These are phyloP conservation scores for Amaurobius ferox DNA, from an alignment of 2,888 invertebrate genomes.

Conservation along the genomic window DNA sequence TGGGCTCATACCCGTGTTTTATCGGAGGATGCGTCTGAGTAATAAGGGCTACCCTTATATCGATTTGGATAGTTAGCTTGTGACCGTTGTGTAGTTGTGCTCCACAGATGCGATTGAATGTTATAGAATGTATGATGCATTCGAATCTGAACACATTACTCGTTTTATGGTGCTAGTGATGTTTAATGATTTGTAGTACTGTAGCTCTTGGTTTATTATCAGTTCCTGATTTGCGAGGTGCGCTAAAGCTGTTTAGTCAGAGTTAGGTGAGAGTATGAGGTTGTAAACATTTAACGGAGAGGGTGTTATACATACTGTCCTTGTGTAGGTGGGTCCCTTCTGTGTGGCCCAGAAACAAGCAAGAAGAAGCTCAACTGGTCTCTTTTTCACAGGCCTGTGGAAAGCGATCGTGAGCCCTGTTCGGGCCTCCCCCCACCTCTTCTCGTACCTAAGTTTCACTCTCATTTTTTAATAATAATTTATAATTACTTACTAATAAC, in stretches of 20 bases:
- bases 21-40: not conserved
- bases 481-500: no score
- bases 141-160: not conserved
- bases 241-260: not conserved
- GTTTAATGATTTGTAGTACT: not conserved
- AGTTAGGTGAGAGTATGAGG: no score
- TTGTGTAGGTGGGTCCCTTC: no score
- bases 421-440: no score
- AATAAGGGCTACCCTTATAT: constrained; percentile 3
- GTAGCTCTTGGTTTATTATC: not conserved
- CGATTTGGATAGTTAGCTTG: not conserved
- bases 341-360: no score
- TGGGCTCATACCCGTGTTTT: constrained; percentile 9
- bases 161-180: not conserved
- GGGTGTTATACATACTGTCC: no score
- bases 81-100: not conserved
- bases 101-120: not conserved
- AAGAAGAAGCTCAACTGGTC: no score
- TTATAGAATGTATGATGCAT: not conserved
- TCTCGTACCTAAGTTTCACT: no score
- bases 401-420: no score
- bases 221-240: not conserved
- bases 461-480: no score
- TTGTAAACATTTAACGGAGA: no score
- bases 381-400: no score